phyloP scores from a whole-genome alignment of 2,888 invertebrate species.

The Caenorhabditis parvicauda region DNA sequence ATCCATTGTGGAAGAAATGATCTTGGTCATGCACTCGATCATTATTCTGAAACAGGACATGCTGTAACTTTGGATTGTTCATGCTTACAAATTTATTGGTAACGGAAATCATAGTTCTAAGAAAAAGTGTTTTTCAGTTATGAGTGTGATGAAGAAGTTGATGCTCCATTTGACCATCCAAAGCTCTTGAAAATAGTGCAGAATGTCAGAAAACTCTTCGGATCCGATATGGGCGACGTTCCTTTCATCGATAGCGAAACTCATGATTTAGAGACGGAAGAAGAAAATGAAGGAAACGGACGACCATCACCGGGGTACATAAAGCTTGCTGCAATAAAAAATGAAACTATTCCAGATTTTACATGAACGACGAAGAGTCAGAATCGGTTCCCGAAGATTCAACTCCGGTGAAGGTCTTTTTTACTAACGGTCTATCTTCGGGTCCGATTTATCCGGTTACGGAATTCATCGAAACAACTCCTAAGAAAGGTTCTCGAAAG shows the following conservation, averaged over 20 bases:
- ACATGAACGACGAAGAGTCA: conserved; percentile 11
- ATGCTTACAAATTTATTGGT: conserved; percentile 77
- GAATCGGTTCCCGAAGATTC: conserved; percentile 21
- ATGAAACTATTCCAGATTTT: neutral
- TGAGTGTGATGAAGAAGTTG: conserved; percentile 78
- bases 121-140: conserved; percentile 69
- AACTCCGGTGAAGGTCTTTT: neutral
- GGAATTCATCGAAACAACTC: too few relatives aligned
- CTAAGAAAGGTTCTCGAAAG: too few relatives aligned
- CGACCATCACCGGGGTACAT: neutral
- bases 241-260: neutral
- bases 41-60: conserved; percentile 72
- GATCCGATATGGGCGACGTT: neutral
- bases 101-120: conserved; percentile 49
- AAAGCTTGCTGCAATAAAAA: too few relatives aligned
- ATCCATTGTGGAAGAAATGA: conserved; percentile 77
- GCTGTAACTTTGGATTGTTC: conserved; percentile 78
- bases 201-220: too few relatives aligned
- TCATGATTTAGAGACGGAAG: conserved; percentile 9
- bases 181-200: too few relatives aligned
- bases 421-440: neutral
- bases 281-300: conserved; percentile 6
- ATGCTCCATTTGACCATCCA: too few relatives aligned
- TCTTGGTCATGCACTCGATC: conserved; percentile 76
- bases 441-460: neutral